These are phyloP conservation scores for Pangasius larnaudii DNA, from an alignment of 2,797 vertebrate genomes.

Conservation along the genomic window DNA sequence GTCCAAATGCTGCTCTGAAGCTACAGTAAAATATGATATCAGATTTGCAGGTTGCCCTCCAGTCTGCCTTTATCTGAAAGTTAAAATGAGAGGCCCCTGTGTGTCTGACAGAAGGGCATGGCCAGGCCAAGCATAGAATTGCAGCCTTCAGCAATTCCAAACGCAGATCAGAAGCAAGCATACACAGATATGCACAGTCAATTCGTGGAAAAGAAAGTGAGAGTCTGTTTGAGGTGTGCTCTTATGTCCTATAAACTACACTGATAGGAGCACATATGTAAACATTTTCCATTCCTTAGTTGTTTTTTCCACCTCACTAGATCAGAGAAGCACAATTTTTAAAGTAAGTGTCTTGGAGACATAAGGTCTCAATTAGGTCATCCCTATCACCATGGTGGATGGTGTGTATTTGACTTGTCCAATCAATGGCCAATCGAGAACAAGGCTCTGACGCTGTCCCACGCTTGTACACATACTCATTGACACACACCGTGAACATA, in stretches of 20 bases:
- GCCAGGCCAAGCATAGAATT: slow-evolving; percentile 10
- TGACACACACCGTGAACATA: slow-evolving; percentile 53
- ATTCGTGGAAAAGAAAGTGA: not conserved
- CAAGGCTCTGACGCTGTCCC: slow-evolving; percentile 21
- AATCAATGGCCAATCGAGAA: slow-evolving; percentile 29
- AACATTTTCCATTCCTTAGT: not conserved
- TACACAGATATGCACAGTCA: not conserved
- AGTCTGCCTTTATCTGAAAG: slow-evolving; percentile 45
- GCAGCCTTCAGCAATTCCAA: slow-evolving; percentile 7
- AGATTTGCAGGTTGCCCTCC: slow-evolving; percentile 38
- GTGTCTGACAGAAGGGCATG: not conserved
- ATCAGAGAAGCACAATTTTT: slow-evolving; percentile 2
- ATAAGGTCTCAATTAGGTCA: slow-evolving; percentile 37
- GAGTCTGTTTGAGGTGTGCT: slow-evolving; percentile 36
- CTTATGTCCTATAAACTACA: slow-evolving; percentile 2
- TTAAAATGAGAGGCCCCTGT: slow-evolving; percentile 31
- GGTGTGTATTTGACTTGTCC: slow-evolving; percentile 22
- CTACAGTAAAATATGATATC: slow-evolving; percentile 53
- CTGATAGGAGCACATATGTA: not conserved
- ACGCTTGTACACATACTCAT: slow-evolving; percentile 23
- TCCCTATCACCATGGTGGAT: slow-evolving; percentile 6
- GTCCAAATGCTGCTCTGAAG: slow-evolving; percentile 28
- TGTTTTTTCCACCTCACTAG: slow-evolving; percentile 1
- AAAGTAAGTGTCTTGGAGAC: not conserved
- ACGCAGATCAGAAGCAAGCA: slow-evolving; percentile 16